A percentile compares a stretch with the other conserved stretches of the same genome.
phyloP scores from a whole-genome alignment of 2,113 vertebrate genomes.

The Oenanthe oenanthe region DNA sequence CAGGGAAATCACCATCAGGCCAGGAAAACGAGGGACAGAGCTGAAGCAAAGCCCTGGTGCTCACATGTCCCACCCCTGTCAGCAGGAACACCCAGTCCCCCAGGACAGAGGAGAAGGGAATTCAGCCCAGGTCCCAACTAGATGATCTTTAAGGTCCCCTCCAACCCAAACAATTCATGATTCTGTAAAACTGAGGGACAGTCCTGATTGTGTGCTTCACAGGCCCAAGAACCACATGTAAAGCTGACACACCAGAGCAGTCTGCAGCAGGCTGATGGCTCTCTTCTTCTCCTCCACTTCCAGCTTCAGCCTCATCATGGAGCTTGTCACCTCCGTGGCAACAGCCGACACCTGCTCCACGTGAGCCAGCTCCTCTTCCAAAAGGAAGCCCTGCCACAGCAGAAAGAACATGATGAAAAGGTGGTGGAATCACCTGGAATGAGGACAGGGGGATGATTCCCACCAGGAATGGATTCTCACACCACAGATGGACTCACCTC shows the following conservation, averaged over 20 bases:
- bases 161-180: background rate
- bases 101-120: background rate
- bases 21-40: background rate
- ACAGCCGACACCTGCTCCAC: conserved; percentile 81
- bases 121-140: background rate
- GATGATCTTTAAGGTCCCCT: background rate
- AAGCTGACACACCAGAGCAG: conserved; percentile 80
- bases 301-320: conserved; percentile 86
- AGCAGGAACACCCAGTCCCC: background rate
- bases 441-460: background rate
- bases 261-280: conserved; percentile 85
- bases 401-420: accelerated
- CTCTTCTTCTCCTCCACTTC: conserved; percentile 92
- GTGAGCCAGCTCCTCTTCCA: conserved; percentile 80
- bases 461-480: background rate
- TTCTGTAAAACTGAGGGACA: background rate
- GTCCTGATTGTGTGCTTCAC: background rate
- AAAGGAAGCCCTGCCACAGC: conserved; percentile 72
- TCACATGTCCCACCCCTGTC: background rate
- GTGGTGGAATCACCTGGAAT: background rate
- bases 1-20: background rate
- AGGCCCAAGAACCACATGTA: background rate
- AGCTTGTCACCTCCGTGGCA: conserved; percentile 80
- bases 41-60: background rate
- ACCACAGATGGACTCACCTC: conserved; percentile 66